Evolutionary conservation across 1,140 invertebrate species (phyloP).

Genomic region (Nasonia vitripennis): DNA sequence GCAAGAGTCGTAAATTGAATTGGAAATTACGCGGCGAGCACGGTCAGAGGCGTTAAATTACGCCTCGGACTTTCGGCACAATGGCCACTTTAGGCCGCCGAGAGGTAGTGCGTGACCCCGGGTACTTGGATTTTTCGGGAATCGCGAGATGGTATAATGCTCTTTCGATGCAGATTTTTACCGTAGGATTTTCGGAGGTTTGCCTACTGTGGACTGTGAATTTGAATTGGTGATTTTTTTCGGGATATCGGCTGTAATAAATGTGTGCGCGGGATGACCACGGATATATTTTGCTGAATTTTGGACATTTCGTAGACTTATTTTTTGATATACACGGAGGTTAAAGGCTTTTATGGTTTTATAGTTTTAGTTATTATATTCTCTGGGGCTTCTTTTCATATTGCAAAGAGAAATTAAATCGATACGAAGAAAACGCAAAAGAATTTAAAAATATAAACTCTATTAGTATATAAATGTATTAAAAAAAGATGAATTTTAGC

Average conservation of each 20-base stretch:
- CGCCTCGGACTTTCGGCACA: not conserved
- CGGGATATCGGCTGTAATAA: not conserved
- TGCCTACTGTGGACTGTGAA: not conserved
- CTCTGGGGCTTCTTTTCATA: too few relatives aligned
- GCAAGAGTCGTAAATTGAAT: constrained; percentile 14
- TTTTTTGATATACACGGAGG: too few relatives aligned
- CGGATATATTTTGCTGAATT: too few relatives aligned
- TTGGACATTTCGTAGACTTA: too few relatives aligned
- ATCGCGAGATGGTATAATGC: not conserved
- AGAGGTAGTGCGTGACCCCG: not conserved
- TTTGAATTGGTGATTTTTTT: not conserved
- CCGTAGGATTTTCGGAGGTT: not conserved
- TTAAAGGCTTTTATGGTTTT: too few relatives aligned
- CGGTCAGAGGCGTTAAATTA: constrained; percentile 2
- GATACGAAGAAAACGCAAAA: too few relatives aligned
- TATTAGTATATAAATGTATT: too few relatives aligned
- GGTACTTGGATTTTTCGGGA: not conserved
- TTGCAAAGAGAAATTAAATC: too few relatives aligned
- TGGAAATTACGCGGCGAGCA: not conserved
- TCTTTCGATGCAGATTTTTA: not conserved
- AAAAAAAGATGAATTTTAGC: too few relatives aligned
- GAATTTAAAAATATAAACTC: too few relatives aligned
- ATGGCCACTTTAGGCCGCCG: not conserved
- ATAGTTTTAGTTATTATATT: too few relatives aligned
- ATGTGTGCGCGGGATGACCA: not conserved